Evolutionary conservation across 2,888 invertebrate genomes (phyloP), one percentile per base, ranked within the genome.

Genomic region (Dimorphilus gyrociliatus): DNA sequence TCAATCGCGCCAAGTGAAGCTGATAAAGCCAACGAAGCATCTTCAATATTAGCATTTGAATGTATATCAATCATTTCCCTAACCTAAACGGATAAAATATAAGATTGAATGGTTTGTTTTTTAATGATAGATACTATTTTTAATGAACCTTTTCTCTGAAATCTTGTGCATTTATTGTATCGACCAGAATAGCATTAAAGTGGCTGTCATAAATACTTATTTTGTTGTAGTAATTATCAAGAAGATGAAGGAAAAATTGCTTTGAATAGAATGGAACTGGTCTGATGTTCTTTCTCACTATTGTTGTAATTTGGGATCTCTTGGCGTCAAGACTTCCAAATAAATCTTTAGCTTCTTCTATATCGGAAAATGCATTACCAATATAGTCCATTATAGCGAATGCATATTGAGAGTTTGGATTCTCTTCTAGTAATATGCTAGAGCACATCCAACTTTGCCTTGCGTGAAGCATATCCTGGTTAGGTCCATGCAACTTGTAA

Each of bases 181-280:
- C 15, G 6, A 25, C 8, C n/a, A 21, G n/a, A 10, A 10, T 21
- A 21, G n/a, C 8, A 21, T n/a, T 10, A 10, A 21, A 8, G n/a
- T 21, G 21, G 25, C 25, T 25, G 7, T 19, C 19, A 19, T 29
- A 29, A 12, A 29, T 18, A 4, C 17, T 15, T 13, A 29, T 29
- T 16, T 19, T 18, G 16, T 29, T 23, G 5, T 10, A 21, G 12
- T 29, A 29, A 12, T 29, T 29, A 16, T 29, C 29, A 4, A 29
- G 29, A 10, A 29, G 19, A 21, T 21, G 21, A n/a, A n/a, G 8
- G 21, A 21, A 21, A 21, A n/a, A 10, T 21, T 8, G 10, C 23
- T 30, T 30, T 16, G 30, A 24, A 13, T 30, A 30, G 16, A 30
- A 23, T 4, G 30, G 30, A 10, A 30, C 23, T 24, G 13, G 25